Base-by-base conservation (phyloP, 2,888 invertebrate genomes). In the Lathronympha strigana region DNA sequence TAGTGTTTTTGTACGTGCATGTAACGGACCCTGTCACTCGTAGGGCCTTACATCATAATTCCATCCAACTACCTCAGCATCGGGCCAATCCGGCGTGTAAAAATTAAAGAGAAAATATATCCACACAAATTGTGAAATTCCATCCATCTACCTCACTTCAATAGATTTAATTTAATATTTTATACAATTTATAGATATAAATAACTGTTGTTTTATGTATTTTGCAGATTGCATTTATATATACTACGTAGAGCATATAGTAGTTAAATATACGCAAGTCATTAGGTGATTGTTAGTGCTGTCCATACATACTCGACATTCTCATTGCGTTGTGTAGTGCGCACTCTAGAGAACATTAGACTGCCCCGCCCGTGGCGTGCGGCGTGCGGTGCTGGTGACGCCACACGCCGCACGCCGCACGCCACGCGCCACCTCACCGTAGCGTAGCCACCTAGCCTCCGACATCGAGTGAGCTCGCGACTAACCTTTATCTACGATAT, bases 121-220 rank as follows among this genome's bases (percentile, higher is more conserved):
- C 91, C 91, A 92, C 90, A 90, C 90, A 91, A 91, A 91, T 84
- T 90, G 90, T 92, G 92, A 93, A 90, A 94, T 94, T 94, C 94
- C 94, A 94, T 94, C 94, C 94, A 94, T 93, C 94, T 94, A 94
- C 94, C 94, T 94, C 94, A 94, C 93, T 93, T 93, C 92, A 92
- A 92, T 92, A 92, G 92, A 92, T 92, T 91, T 92, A 92, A 92
- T 91, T 92, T 92, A 90, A 91, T 92, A 91, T 92, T 92, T 92
- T 92, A 92, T 92, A 92, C 91, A 90, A 91, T 91, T 91, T 92
- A 91, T 92, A 92, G 91, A 88, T 90, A 87, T 90, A 88, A 84
- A 87, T 80, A 89, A 89, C 87, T 90, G 90, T 91, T 92, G 90
- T 91, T 92, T 90, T 91, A 90, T 92, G 92, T 91, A 90, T 91